Conservation (phyloP, 2,888 invertebrate species). For the Harpagoxenus sublaevis region DNA sequence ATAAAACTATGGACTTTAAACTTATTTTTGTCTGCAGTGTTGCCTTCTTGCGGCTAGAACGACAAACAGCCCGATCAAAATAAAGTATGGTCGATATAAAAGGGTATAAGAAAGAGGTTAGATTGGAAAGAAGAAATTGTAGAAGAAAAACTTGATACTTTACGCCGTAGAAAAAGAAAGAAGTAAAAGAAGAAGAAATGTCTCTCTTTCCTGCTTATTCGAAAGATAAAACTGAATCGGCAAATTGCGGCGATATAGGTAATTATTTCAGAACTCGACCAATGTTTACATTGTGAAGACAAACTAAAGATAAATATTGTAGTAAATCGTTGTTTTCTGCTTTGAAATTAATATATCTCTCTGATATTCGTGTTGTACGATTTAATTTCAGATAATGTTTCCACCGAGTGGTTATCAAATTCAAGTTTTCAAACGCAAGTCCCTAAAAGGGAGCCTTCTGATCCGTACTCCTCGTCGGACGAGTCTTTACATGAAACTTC, state of each 20-base stretch:
- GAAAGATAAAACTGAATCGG: slow-evolving; percentile 30
- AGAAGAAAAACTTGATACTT: not conserved
- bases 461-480: slow-evolving; percentile 76
- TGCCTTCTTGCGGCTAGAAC: too few relatives aligned
- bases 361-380: slow-evolving; percentile 6
- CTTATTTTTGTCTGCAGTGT: not conserved
- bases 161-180: not conserved
- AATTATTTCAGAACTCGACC: slow-evolving; percentile 37
- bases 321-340: not conserved
- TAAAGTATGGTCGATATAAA: too few relatives aligned
- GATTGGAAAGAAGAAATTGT: not conserved
- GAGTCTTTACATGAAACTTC: slow-evolving; percentile 59
- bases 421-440: slow-evolving; percentile 85
- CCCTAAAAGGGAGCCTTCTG: slow-evolving; percentile 57
- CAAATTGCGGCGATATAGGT: slow-evolving; percentile 5
- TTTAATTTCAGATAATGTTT: slow-evolving; percentile 62
- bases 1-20: too few relatives aligned
- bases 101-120: too few relatives aligned
- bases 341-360: slow-evolving; percentile 13
- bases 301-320: not conserved
- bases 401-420: slow-evolving; percentile 80
- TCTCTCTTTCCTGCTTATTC: slow-evolving; percentile 87
- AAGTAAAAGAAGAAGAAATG: slow-evolving; percentile 77
- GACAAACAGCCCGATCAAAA: not conserved
- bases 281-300: not conserved